These are phyloP conservation scores for Hipposideros larvatus DNA, from an alignment of 2,797 vertebrate genomes.

Conservation along the genomic window DNA sequence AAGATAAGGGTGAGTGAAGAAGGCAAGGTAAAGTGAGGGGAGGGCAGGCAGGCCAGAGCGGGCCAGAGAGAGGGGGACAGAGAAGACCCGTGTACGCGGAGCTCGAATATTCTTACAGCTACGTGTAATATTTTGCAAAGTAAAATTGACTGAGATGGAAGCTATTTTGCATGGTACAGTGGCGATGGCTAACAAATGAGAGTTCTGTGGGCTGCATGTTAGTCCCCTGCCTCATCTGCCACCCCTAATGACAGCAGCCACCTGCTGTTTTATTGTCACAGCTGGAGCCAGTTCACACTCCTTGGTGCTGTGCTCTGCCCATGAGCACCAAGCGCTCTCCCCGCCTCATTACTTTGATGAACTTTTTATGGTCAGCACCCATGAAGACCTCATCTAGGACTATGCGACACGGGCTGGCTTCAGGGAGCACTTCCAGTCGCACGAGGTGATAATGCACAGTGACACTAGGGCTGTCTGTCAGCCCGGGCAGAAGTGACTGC, in stretches of 20 bases:
- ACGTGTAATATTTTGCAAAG: constrained; percentile 89
- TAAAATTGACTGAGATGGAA: constrained; percentile 92
- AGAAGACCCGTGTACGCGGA: constrained; percentile 82
- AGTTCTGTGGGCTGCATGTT: constrained; percentile 92
- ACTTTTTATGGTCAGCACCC: constrained; percentile 99
- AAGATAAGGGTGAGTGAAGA: not conserved
- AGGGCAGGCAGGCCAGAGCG: not conserved
- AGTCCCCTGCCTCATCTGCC: constrained; percentile 96
- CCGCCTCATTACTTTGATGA: constrained; percentile 99
- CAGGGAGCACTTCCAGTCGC: constrained; percentile 88
- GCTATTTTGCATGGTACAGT: constrained; percentile 95
- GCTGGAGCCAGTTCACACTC: constrained; percentile 97
- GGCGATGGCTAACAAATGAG: constrained; percentile 96
- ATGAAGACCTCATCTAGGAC: constrained; percentile 96
- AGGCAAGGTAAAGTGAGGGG: not conserved
- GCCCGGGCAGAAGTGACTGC: constrained; percentile 79
- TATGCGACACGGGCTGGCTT: constrained; percentile 88
- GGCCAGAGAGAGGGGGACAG: not conserved
- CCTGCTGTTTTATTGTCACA: constrained; percentile 99
- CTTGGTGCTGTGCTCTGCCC: constrained; percentile 94
- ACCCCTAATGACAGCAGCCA: constrained; percentile 98
- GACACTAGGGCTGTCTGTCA: constrained; percentile 85
- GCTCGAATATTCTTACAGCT: constrained; percentile 85
- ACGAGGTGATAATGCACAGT: constrained; percentile 86
- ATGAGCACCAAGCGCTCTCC: constrained; percentile 90